Base-by-base conservation (phyloP, 2,888 invertebrate species). In the Eupelmus urozonus region DNA sequence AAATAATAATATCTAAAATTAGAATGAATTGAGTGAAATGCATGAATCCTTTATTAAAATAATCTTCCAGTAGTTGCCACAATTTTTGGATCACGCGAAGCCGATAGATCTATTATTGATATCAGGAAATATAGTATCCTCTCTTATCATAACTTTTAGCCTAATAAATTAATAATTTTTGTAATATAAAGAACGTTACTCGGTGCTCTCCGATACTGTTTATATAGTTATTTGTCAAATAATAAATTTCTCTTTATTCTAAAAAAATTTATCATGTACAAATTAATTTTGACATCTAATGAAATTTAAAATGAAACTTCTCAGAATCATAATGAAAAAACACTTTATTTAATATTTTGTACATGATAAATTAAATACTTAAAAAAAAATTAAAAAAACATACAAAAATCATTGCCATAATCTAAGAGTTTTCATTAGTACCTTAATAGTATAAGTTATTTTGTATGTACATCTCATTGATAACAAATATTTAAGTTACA, bases 171-270 rank as follows among this genome's bases (percentile, higher is more conserved):
- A 20, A 62, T 45, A n/a, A 65, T 57, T 49, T 25, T 59, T 71
- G 51, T 71, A 71, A 63, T 51, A 59, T 76, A 57, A 53, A 25
- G 23, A 70, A 16, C 57, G 53, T 69, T 66, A 67, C 53, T 67
- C 40, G 67, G 40, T 67, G 75, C 75, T 67, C 40, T 60, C 25
- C 53, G 60, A 57, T 57, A 29, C 18, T 69, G 57, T 69, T 45
- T 67, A 55, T 23, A 23, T 60, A 42, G 34, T 73, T 29, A 18
- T 20, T 75, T 53, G 62, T 40, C 63, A 63, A 72, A 72, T 69
- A n/a, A 55, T 16, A 51, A 11, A 49, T 20, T 71, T 70, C 29
- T 23, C 29, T 49, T 25, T 16, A 45, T 45, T 45, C n/a, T n/a
- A n/a, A n/a, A n/a, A n/a, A n/a, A n/a, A n/a, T n/a, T n/a, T n/a